These are phyloP conservation scores for Sthenelais limicola DNA, from an alignment of 2,888 invertebrate genomes.

Conservation along the genomic window DNA sequence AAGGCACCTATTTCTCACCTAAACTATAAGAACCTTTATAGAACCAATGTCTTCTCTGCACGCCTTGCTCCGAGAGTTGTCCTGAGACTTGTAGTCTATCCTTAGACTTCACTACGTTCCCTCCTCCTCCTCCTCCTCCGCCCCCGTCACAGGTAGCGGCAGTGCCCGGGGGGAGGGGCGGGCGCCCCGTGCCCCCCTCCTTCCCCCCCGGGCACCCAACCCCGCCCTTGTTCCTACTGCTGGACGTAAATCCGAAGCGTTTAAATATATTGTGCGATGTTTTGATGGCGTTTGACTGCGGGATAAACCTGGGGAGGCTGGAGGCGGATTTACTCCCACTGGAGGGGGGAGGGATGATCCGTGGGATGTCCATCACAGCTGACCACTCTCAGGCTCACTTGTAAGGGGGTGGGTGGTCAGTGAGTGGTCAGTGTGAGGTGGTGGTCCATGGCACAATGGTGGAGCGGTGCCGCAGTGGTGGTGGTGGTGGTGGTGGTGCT, in stretches of 20 bases:
- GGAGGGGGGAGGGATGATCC: conserved; percentile 25
- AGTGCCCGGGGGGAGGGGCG: not conserved
- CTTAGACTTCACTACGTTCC: too few species aligned
- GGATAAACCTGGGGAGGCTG: too few species aligned
- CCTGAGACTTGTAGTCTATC: too few species aligned
- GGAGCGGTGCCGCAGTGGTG: too few species aligned
- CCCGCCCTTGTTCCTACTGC: not conserved
- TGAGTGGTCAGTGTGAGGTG: not conserved
- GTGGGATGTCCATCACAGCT: conserved; percentile 13
- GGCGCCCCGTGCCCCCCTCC: not conserved
- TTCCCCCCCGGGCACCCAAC: not conserved
- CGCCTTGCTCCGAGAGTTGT: conserved; percentile 31
- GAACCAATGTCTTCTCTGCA: conserved; percentile 36
- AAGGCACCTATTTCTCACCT: conserved; percentile 17
- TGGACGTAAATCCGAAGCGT: not conserved
- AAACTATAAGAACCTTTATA: conserved; percentile 41
- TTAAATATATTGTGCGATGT: conserved; percentile 15
- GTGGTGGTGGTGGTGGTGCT: too few species aligned
- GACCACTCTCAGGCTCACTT: not conserved
- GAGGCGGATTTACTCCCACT: too few species aligned
- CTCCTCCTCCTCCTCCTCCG: too few species aligned
- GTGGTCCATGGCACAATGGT: too few species aligned
- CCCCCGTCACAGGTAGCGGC: too few species aligned
- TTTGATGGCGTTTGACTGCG: too few species aligned
- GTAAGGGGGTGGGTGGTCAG: not conserved